Percentiles rank a stretch among this genome's conserved stretches.
phyloP scores from a whole-genome alignment of 2,113 vertebrate species.

The Amphiprion percula region DNA sequence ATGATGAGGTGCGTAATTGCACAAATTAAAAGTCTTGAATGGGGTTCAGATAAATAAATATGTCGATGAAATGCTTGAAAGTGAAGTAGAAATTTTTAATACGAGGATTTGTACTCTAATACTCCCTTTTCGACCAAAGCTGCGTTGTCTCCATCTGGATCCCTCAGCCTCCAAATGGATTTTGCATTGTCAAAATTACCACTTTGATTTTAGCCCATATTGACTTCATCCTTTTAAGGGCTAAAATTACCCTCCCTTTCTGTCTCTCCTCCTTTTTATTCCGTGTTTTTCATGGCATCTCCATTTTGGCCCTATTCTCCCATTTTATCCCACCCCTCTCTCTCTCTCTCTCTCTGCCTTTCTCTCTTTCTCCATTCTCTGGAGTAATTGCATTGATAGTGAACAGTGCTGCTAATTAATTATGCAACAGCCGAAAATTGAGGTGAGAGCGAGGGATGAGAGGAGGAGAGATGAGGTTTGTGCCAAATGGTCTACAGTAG shows the following conservation, averaged over 20 bases:
- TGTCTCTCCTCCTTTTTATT: constrained; percentile 51
- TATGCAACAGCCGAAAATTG: constrained; percentile 86
- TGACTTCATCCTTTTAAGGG: constrained; percentile 64
- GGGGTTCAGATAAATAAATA: constrained; percentile 20
- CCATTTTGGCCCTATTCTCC: constrained; percentile 72
- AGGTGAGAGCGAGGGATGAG: constrained; percentile 83
- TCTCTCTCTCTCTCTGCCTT: constrained; percentile 24
- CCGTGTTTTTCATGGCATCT: constrained; percentile 71
- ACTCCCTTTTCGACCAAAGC: constrained; percentile 41
- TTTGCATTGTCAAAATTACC: constrained; percentile 70
- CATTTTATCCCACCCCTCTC: constrained; percentile 36
- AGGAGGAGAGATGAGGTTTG: constrained; percentile 70
- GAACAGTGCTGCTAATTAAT: constrained; percentile 87
- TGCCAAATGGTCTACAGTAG: constrained; percentile 76
- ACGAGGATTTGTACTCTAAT: constrained; percentile 15
- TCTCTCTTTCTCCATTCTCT: constrained; percentile 71
- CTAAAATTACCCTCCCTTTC: constrained; percentile 55
- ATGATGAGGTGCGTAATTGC: not conserved
- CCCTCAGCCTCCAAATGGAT: constrained; percentile 63
- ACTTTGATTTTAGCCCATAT: constrained; percentile 65
- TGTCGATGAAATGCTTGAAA: constrained; percentile 13
- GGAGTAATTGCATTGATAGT: constrained; percentile 86
- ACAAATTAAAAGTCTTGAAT: constrained; percentile 16
- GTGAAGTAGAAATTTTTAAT: constrained; percentile 16
- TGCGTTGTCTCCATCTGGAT: constrained; percentile 58